Evolutionary conservation across 2,797 vertebrate species (phyloP).

Genomic region (Melanotaenia maccullochi): DNA sequence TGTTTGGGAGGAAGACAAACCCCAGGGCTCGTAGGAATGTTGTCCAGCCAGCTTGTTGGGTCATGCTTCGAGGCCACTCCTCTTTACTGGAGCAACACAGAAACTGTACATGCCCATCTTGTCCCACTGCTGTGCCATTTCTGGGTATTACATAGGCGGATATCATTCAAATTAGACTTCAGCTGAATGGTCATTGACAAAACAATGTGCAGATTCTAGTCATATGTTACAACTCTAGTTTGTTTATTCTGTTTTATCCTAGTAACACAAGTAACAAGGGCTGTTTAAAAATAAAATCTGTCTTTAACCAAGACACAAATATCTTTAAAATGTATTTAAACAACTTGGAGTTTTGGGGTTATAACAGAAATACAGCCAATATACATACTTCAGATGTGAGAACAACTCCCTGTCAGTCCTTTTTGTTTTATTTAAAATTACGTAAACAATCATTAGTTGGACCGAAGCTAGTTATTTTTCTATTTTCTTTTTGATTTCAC

Average conservation of each 20-base stretch:
- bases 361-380: not conserved
- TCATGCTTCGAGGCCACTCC: constrained; percentile 68
- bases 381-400: not conserved
- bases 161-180: constrained; percentile 37
- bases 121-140: constrained; percentile 8
- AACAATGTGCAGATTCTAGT: constrained; percentile 17
- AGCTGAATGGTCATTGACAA: constrained; percentile 22
- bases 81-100: constrained; percentile 39
- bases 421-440: not conserved
- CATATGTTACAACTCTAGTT: constrained; percentile 6
- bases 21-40: constrained; percentile 70
- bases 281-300: not conserved
- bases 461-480: not conserved
- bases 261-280: not conserved
- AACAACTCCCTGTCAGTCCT: not conserved
- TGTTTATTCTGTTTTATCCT: constrained; percentile 6
- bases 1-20: constrained; percentile 52
- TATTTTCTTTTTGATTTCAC: not conserved
- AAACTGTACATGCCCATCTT: constrained; percentile 36
- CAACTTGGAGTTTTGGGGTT: not conserved
- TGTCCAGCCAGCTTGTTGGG: constrained; percentile 64
- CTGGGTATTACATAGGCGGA: constrained; percentile 12
- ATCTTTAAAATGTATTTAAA: not conserved
- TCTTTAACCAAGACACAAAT: not conserved
- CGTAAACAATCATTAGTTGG: no score